Evolutionary conservation across 2,113 vertebrate species (phyloP).

Genomic region (Cyprinodon brontotheroides): DNA sequence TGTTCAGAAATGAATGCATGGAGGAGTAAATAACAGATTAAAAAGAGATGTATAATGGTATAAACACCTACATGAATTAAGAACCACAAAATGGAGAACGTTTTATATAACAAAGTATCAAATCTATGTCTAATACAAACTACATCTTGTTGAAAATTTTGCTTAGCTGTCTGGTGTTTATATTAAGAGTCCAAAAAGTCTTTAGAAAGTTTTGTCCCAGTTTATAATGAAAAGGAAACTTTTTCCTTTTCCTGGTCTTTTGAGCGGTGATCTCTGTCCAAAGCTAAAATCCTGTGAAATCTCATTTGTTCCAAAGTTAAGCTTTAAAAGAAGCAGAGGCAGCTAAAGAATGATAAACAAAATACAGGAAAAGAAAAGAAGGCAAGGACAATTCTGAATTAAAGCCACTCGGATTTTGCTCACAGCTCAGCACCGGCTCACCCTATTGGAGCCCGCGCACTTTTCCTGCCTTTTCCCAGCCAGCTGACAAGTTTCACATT

Average conservation of each 20-base stretch:
- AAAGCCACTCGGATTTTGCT: too few species aligned
- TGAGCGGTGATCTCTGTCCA: conserved; percentile 12
- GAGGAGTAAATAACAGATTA: neutral
- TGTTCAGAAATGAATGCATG: too few species aligned
- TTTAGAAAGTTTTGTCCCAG: conserved; percentile 1
- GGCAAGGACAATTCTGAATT: conserved; percentile 30
- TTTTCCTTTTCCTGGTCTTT: conserved; percentile 7
- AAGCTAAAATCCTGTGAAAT: conserved; percentile 24
- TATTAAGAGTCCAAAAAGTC: neutral
- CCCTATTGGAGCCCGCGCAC: too few species aligned
- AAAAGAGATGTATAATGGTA: neutral
- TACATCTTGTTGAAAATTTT: too few species aligned
- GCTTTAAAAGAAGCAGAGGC: conserved; percentile 41
- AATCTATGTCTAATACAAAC: too few species aligned
- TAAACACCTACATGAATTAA: neutral
- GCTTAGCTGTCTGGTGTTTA: neutral
- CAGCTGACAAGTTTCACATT: too few species aligned
- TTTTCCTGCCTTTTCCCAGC: too few species aligned
- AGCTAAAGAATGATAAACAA: conserved; percentile 11
- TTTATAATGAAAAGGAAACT: conserved; percentile 22
- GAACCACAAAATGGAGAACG: neutral
- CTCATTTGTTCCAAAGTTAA: conserved; percentile 39
- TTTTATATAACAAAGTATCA: too few species aligned
- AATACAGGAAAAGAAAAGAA: conserved; percentile 18
- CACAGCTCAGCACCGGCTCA: too few species aligned